Conservation (phyloP, 1,140 invertebrate species). For the Dendroctonus valens region DNA sequence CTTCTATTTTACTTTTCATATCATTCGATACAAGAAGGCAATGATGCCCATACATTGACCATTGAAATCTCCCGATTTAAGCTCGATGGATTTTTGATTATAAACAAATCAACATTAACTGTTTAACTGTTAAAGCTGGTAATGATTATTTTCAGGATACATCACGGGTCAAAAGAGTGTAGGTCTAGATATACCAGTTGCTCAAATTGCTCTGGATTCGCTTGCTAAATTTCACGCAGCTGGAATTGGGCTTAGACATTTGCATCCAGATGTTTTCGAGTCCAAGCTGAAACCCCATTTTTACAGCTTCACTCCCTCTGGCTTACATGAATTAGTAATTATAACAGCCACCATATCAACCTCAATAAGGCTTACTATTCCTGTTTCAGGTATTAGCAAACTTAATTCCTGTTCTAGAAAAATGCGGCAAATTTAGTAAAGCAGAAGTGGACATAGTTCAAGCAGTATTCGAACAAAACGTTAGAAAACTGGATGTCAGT, state of each 20-base stretch:
- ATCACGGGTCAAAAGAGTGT: not conserved
- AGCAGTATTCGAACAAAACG: not conserved
- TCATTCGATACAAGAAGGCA: too few relatives aligned
- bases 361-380: too few relatives aligned
- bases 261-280: constrained; percentile 8
- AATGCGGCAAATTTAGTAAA: constrained; percentile 3
- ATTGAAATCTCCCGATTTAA: too few relatives aligned
- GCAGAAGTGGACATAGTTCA: not conserved
- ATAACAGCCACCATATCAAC: not conserved
- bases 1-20: too few relatives aligned
- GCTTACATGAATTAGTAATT: not conserved
- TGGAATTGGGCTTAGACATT: constrained; percentile 45
- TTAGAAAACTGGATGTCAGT: not conserved
- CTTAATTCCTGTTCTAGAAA: not conserved
- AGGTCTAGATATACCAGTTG: constrained; percentile 1
- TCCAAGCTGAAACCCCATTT: constrained; percentile 9
- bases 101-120: too few relatives aligned
- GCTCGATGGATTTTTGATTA: not conserved
- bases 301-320: not conserved
- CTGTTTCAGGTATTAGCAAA: not conserved
- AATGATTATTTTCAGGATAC: constrained; percentile 10
- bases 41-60: too few relatives aligned
- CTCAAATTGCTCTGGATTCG: constrained; percentile 23
- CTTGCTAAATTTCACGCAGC: constrained; percentile 55
- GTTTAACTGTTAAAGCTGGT: too few relatives aligned